Conservation (phyloP, 1,140 invertebrate species). For the Aphis craccivora region DNA sequence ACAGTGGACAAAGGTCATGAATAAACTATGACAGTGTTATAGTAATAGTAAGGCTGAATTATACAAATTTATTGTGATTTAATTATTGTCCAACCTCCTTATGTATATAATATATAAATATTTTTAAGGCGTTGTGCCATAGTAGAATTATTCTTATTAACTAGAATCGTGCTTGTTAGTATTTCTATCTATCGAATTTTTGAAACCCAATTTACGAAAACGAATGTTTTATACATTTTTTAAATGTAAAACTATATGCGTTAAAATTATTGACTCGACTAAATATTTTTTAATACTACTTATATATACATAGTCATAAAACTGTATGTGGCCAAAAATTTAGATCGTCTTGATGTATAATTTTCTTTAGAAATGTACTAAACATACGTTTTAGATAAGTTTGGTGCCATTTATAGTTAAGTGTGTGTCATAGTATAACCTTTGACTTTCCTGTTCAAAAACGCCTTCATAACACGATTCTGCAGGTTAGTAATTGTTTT, state of each 20-base stretch:
- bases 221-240: neutral
- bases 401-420: too few relatives aligned
- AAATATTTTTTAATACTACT: neutral
- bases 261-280: neutral
- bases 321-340: neutral
- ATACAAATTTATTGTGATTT: neutral
- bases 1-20: neutral
- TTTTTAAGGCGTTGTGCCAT: neutral
- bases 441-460: too few relatives aligned
- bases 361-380: too few relatives aligned
- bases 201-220: neutral
- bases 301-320: neutral
- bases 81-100: too few relatives aligned
- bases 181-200: neutral
- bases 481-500: too few relatives aligned
- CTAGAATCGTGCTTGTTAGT: neutral
- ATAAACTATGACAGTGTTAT: neutral
- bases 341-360: too few relatives aligned
- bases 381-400: too few relatives aligned
- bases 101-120: neutral
- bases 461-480: too few relatives aligned
- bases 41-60: neutral
- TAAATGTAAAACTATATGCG: neutral
- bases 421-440: too few relatives aligned
- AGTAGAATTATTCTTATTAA: neutral